phyloP scores from a whole-genome alignment of 2,888 invertebrate genomes.

The Xestia xanthographa region DNA sequence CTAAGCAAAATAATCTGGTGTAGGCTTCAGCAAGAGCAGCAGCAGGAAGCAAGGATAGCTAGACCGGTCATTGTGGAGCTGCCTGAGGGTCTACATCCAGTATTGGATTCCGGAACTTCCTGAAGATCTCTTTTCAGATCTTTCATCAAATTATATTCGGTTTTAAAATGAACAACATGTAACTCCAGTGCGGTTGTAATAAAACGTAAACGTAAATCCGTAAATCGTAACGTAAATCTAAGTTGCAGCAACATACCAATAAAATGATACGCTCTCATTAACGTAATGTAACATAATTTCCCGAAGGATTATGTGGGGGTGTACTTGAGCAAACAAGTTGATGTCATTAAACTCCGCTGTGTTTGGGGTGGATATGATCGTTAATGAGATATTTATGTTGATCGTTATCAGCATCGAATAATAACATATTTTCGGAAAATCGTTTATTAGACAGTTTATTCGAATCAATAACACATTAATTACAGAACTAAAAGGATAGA shows the following conservation, averaged over 20 bases:
- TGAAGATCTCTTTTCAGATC: not conserved
- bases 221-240: no score
- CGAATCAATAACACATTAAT: not conserved
- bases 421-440: not conserved
- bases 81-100: not conserved
- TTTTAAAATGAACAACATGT: not conserved
- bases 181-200: not conserved
- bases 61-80: not conserved
- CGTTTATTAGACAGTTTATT: not conserved
- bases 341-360: constrained; percentile 13
- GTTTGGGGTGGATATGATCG: not conserved
- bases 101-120: not conserved
- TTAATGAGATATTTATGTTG: constrained; percentile 33
- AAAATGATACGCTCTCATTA: constrained; percentile 27
- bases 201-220: constrained; percentile 13
- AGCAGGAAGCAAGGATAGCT: not conserved
- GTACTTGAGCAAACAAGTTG: constrained; percentile 34
- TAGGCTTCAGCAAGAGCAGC: not conserved
- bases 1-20: not conserved
- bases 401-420: constrained; percentile 1
- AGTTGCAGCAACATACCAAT: not conserved
- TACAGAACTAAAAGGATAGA: not conserved
- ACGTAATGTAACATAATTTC: constrained; percentile 32
- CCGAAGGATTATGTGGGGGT: constrained; percentile 22
- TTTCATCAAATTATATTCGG: not conserved